Evolutionary conservation across 2,113 vertebrate genomes (phyloP).

Genomic region (Dipodomys ordii): DNA sequence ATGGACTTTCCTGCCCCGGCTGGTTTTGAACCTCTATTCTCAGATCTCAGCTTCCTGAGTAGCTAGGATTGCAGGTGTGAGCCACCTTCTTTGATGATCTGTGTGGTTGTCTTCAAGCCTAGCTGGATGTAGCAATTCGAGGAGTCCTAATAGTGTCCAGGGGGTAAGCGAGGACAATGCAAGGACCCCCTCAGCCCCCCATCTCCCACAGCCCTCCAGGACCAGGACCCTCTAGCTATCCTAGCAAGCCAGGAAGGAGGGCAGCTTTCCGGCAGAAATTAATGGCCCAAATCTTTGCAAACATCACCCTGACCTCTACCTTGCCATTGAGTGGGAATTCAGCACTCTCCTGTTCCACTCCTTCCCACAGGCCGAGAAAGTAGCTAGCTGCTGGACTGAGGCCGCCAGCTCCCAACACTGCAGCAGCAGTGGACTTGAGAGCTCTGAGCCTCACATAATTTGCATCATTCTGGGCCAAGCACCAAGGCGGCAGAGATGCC

Average conservation of each 20-base stretch:
- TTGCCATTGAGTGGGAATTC: not conserved
- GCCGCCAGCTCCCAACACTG: not conserved
- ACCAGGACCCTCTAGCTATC: not conserved
- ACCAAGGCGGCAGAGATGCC: constrained; percentile 55
- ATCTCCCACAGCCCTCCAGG: not conserved
- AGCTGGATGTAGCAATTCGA: not conserved
- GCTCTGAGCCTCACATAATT: not conserved
- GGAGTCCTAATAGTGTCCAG: not conserved
- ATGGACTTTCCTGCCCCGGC: no score
- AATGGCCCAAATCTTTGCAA: not conserved
- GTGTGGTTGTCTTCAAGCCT: not conserved
- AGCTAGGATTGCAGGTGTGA: no score
- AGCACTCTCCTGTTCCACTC: not conserved
- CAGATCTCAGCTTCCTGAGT: no score
- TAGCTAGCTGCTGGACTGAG: not conserved
- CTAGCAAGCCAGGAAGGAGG: not conserved
- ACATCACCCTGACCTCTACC: not conserved
- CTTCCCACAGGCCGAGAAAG: not conserved
- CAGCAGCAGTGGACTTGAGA: not conserved
- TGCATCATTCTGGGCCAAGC: not conserved
- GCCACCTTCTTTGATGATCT: no score
- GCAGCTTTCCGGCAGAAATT: constrained; percentile 37
- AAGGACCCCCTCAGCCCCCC: not conserved
- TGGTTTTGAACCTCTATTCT: no score
- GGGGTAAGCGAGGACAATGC: no score